Percentiles rank a stretch among this genome's conserved stretches.
phyloP scores from a whole-genome alignment of 92 coral and sea anemone genomes.

The Chrysogorgia sp. region DNA sequence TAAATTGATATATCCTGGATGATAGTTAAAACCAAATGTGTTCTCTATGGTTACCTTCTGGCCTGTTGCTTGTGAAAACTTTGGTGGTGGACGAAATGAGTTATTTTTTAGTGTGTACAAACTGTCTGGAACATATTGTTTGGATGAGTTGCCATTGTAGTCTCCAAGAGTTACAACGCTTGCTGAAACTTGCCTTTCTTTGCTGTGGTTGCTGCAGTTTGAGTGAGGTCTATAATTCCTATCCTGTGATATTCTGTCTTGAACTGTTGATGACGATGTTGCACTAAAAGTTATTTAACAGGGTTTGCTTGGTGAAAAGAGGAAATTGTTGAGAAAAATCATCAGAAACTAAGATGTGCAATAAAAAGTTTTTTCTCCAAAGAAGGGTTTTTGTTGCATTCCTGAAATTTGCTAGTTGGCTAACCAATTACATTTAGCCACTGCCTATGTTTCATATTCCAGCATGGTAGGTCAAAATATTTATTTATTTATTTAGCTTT shows the following conservation, averaged over 20 bases:
- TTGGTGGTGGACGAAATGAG: constrained; percentile 14
- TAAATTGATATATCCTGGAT: constrained; percentile 13
- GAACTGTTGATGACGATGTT: neutral
- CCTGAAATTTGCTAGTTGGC: too few relatives aligned
- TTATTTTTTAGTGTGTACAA: constrained; percentile 12
- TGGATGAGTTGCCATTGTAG: neutral
- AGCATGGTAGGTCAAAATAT: too few relatives aligned
- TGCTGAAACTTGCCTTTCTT: neutral
- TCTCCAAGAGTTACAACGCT: constrained; percentile 20
- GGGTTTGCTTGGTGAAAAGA: too few relatives aligned
- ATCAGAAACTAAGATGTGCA: too few relatives aligned
- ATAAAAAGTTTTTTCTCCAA: too few relatives aligned
- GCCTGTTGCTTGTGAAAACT: constrained; percentile 16
- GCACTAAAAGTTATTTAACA: neutral
- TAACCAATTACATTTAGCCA: too few relatives aligned
- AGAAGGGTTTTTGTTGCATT: too few relatives aligned
- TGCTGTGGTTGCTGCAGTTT: neutral
- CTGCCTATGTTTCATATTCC: too few relatives aligned
- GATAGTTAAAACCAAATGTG: constrained; percentile 16
- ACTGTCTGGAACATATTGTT: constrained; percentile 17
- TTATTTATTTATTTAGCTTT: too few relatives aligned
- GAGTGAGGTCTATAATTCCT: neutral
- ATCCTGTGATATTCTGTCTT: constrained; percentile 11
- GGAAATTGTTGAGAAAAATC: too few relatives aligned
- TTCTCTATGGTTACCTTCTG: neutral